These are phyloP conservation scores for Pangasius larnaudii DNA, from an alignment of 2,797 vertebrate genomes.

Conservation along the genomic window DNA sequence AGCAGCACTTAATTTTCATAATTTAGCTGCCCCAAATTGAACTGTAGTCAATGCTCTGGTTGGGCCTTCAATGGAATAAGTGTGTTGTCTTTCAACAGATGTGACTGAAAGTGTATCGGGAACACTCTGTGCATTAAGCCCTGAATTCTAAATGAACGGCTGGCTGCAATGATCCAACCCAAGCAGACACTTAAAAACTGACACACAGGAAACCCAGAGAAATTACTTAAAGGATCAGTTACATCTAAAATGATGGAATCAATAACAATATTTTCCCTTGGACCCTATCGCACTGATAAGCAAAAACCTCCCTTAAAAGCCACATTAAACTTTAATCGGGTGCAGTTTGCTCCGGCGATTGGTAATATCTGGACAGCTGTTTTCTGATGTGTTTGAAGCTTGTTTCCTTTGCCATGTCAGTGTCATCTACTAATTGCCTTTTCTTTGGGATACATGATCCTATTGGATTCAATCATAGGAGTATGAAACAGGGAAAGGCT, in stretches of 20 bases:
- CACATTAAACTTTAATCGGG: slow-evolving; percentile 92
- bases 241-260: slow-evolving; percentile 93
- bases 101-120: slow-evolving; percentile 77
- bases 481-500: slow-evolving; percentile 66
- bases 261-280: slow-evolving; percentile 98
- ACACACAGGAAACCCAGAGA: slow-evolving; percentile 80
- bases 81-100: slow-evolving; percentile 82
- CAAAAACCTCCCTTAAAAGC: slow-evolving; percentile 88
- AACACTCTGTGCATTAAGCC: slow-evolving; percentile 80
- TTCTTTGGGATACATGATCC: slow-evolving; percentile 69
- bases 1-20: slow-evolving; percentile 85
- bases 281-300: slow-evolving; percentile 84
- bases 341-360: slow-evolving; percentile 87
- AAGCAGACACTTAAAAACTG: slow-evolving; percentile 81
- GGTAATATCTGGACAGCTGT: slow-evolving; percentile 92
- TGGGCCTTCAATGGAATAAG: slow-evolving; percentile 70
- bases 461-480: slow-evolving; percentile 64
- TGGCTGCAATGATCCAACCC: slow-evolving; percentile 73
- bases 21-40: slow-evolving; percentile 71
- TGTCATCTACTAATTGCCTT: slow-evolving; percentile 80
- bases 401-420: slow-evolving; percentile 84
- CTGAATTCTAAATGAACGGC: slow-evolving; percentile 81
- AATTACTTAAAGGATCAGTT: slow-evolving; percentile 93
- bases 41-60: slow-evolving; percentile 72
- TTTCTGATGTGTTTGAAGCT: slow-evolving; percentile 87